Evolutionary conservation across 2,888 invertebrate species (phyloP).

Genomic region (Drosophila cyrtoloma): DNA sequence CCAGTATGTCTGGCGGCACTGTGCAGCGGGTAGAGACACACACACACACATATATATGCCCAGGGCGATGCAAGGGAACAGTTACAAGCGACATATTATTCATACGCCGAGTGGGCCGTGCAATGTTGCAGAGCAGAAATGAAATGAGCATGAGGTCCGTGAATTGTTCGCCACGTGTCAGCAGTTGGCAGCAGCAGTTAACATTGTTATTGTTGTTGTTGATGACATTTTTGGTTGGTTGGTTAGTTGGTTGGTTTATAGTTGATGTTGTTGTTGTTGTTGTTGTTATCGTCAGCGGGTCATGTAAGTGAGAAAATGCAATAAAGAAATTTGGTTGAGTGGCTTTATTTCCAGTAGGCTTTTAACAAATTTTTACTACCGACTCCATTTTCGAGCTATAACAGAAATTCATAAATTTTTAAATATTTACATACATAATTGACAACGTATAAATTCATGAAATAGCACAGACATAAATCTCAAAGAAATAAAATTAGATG

Average conservation of each 20-base stretch:
- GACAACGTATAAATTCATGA: background rate
- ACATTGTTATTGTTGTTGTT: slow-evolving; percentile 29
- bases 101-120: slow-evolving; percentile 68
- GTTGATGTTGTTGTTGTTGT: slow-evolving; percentile 32
- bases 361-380: slow-evolving; percentile 18
- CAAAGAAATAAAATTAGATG: background rate
- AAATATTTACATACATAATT: background rate
- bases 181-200: slow-evolving; percentile 42
- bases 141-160: slow-evolving; percentile 35
- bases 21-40: slow-evolving; percentile 40
- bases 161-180: slow-evolving; percentile 66
- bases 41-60: slow-evolving; percentile 10
- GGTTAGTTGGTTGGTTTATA: slow-evolving; percentile 35
- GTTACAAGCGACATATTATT: slow-evolving; percentile 69
- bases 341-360: slow-evolving; percentile 37
- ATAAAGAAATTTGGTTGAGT: slow-evolving; percentile 43
- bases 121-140: slow-evolving; percentile 30
- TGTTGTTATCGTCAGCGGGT: slow-evolving; percentile 18
- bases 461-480: background rate
- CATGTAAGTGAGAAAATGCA: slow-evolving; percentile 44
- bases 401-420: slow-evolving; percentile 15
- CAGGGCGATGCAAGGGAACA: slow-evolving; percentile 32
- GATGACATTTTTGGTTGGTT: slow-evolving; percentile 52
- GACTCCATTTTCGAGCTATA: background rate
- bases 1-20: slow-evolving; percentile 95